Evolutionary conservation across 2,888 invertebrate genomes (phyloP), one percentile per base, ranked within the genome.

Genomic region (Volucella zonaria): DNA sequence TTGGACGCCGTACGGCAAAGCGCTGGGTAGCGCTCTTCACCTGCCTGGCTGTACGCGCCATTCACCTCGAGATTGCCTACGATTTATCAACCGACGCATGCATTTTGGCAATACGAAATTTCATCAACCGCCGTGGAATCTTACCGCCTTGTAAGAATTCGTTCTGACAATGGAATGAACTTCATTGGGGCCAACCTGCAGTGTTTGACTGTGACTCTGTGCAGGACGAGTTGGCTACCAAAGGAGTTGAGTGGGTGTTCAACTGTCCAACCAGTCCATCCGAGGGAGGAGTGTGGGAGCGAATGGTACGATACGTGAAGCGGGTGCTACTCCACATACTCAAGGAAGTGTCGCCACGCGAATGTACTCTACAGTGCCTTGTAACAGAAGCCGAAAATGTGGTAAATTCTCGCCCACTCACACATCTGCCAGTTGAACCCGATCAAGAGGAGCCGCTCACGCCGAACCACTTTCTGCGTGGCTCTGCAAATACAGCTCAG

Each of bases 271-370:
- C 38, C 10, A 80, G 75, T 40, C 68, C 68, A 8, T 38, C 43
- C 15, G 62, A 66, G 67, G 88, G 87, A 2, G 88, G 87, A 2
- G 47, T 74, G 10, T 87, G 88, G 88, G 87, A 88, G 66, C 73
- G 87, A 2, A 51, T 88, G 42, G 77, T 88, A 0, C 61, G 76
- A 8, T 86, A 70, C 10, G 82, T 87, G 23, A 86, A 87, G 18
- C 58, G 51, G 12, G 80, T 87, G 0, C 31, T 89, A 8, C 23
- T 9, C 1, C 68, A 71, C 6, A 75, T 71, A 1, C 58, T 88
- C 8, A 82, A 87, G 12, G 86, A 86, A 14, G 52, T 43, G n/a
- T 47, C 80, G 0, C 87, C 87, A 0, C 76, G 40, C 9, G 87
- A 87, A 18, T 87, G 87, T 59, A 74, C 74, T 3, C 18, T 78